Evolutionary conservation across 1,140 invertebrate species (phyloP).

Genomic region (Polyergus mexicanus): DNA sequence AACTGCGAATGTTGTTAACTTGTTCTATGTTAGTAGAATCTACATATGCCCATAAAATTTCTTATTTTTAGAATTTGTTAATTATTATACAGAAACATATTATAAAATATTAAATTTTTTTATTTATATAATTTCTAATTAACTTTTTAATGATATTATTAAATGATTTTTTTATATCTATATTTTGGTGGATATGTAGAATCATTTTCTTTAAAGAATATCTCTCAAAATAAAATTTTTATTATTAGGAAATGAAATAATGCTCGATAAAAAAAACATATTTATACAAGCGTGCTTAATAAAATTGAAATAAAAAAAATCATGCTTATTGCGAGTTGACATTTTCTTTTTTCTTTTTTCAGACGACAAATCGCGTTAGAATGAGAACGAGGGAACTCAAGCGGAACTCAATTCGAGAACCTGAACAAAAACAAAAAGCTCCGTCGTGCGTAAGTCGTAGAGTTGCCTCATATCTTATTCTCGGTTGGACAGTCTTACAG

Average conservation of each 20-base stretch:
- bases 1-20: not conserved
- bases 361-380: conserved; percentile 15
- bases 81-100: not conserved
- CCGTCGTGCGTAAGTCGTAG: conserved; percentile 15
- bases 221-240: not conserved
- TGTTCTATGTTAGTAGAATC: too few species aligned
- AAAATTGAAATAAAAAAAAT: not conserved
- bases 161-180: not conserved
- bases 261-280: not conserved
- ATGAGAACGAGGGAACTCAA: conserved; percentile 23
- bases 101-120: not conserved
- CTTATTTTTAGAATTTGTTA: not conserved
- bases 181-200: not conserved
- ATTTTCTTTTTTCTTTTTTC: conserved; percentile 38
- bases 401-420: conserved; percentile 20
- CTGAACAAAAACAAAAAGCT: conserved; percentile 6
- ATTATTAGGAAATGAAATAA: not conserved
- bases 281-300: not conserved
- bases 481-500: not conserved
- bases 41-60: not conserved
- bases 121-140: conserved; percentile 1
- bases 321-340: not conserved
- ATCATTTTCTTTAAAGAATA: not conserved
- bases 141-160: not conserved
- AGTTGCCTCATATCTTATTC: not conserved